Evolutionary conservation across 2,113 vertebrate genomes (phyloP).

Genomic region (Halichoerus grypus): DNA sequence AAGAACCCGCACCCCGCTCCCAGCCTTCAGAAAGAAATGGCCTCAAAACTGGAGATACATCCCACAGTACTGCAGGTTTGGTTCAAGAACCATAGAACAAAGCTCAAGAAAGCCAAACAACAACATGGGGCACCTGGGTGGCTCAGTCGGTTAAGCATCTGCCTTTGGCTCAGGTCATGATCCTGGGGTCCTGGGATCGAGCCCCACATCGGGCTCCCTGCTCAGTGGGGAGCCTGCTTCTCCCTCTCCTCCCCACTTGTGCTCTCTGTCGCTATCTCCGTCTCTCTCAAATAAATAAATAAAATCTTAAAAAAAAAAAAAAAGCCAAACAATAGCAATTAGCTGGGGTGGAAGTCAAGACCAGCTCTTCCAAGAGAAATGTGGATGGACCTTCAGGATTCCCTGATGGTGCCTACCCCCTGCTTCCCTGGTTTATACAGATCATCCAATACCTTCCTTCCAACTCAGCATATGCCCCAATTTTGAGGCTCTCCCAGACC

Average conservation of each 20-base stretch:
- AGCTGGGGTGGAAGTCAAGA: not conserved
- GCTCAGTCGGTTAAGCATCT: not conserved
- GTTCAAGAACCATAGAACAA: not conserved
- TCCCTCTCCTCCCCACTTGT: not conserved
- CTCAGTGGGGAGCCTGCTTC: not conserved
- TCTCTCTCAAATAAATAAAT: not conserved
- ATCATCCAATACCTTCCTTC: not conserved
- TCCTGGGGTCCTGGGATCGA: not conserved
- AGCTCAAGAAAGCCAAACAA: not conserved
- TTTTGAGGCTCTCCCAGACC: not conserved
- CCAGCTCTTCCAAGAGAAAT: not conserved
- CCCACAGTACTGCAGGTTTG: not conserved
- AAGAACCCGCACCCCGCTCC: not conserved
- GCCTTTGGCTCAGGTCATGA: not conserved
- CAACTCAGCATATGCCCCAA: not conserved
- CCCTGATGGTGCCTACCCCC: not conserved
- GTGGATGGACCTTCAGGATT: not conserved
- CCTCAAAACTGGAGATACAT: not conserved
- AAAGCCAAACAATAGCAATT: not conserved
- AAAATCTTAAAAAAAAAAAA: not conserved
- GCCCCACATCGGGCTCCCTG: no score
- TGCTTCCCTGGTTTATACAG: not conserved
- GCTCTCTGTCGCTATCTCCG: no score
- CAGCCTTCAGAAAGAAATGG: not conserved
- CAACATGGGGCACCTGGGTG: not conserved